Base-by-base conservation (phyloP, 1,140 invertebrate genomes). In the Choristoneura fumiferana region DNA sequence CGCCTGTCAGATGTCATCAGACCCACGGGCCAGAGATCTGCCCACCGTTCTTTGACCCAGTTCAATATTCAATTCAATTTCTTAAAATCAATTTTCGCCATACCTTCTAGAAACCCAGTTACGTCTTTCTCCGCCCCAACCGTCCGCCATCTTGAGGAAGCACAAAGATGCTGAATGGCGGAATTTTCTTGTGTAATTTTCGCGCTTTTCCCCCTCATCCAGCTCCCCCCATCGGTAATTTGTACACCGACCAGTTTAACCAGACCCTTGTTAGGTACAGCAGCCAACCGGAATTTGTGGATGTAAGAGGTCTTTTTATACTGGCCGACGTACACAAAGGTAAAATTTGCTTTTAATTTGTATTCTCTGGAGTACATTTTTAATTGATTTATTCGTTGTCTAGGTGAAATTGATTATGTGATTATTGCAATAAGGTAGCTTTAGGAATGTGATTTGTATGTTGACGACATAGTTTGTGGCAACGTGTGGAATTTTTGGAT, bases 141-240 rank as follows among this genome's bases (percentile, higher is more conserved):
- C 62, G 61, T 38, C 62, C 85, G 85, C 85, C 85, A 88, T 88
- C 85, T 87, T 87, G 81, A 74, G 77, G 81, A 87, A 84, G 85
- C 77, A 87, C 85, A 88, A 88, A 88, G 85, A 88, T 88, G 85
- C 77, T 85, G 85, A 88, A 88, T 83, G 76, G 81, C 68, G 84
- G 86, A 87, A 88, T 84, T 88, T 88, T 88, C 85, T 88, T 85
- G 81, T 86, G 79, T 87, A 88, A 88, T 88, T 88, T 87, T 87
- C 84, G 75, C 84, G 73, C 76, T 81, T 75, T 76, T 78, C 76
- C 76, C 73, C 73, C 70, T 65, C 59, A 56, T 45, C 60, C 36
- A 54, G 49, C 66, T 74, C 67, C 62, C 67, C 62, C 66, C 60
- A 40, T 57, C 65, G 73, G 75, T 71, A 79, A 76, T 78, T 76